Base-by-base conservation (phyloP, 2,888 invertebrate species). In the Tanytarsus gracilentus region DNA sequence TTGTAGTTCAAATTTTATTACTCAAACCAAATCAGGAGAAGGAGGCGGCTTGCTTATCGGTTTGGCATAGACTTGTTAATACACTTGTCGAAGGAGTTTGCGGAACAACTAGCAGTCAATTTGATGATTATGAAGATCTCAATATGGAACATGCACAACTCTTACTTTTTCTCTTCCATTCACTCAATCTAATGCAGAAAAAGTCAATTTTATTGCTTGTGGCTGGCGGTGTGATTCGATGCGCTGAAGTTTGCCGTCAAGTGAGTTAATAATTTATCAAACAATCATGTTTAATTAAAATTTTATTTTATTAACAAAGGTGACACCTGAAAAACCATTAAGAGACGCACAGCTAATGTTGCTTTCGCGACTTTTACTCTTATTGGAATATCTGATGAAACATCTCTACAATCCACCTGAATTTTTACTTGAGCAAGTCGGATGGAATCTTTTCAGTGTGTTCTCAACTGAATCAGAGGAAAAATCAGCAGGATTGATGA, bases 111-210 rank as follows among this genome's bases (percentile, higher is more conserved):
- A 50, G 16, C 4, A 49, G 30, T 9, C 61, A 40, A 50, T 55
- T 44, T 55, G 36, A 65, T 63, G 74, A 75, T 61, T 71, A 69
- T 62, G 73, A 72, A 82, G 96, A 96, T 77, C 76, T 97, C 62
- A 97, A 96, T 72, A 92, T 96, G 53, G 97, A 97, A 71, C 96
- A 97, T 73, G 88, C 94, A 0, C 96, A 97, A 72, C 78, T 97
- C 33, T 75, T 97, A 63, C 79, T 97, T 7, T 96, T 96, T 71
- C 77, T 97, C 9, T 97, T 97, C 74, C 96, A 97, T 73, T 92
- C 94, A 0, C 75, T 97, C 62, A 94, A 93, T 67, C 77, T 97
- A 63, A 94, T 95, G 91, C 94, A 96, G 75, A 97, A 96, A 76
- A 97, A 97, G 72, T 88, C 90, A 2, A 89, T 97, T 1, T 77